phyloP scores from a whole-genome alignment of 2,888 invertebrate genomes.

The Andrena chrysosceles region DNA sequence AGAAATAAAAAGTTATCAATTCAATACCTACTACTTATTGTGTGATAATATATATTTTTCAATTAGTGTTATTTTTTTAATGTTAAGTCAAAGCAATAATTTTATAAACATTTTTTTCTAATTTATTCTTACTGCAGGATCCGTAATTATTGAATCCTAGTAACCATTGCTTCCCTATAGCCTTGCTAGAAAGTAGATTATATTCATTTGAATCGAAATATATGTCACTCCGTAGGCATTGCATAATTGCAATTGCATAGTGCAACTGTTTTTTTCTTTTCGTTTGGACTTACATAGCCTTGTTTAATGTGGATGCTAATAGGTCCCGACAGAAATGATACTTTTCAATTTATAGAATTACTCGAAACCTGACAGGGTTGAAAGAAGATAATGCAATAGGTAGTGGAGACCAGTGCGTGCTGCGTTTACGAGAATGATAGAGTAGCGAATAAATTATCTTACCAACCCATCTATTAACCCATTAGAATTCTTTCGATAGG shows the following conservation, averaged over 20 bases:
- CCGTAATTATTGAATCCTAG: too few relatives aligned
- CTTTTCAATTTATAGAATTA: neutral
- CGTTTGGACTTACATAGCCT: neutral
- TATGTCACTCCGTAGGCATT: neutral
- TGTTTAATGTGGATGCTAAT: neutral
- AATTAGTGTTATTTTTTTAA: too few relatives aligned
- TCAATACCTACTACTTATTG: too few relatives aligned
- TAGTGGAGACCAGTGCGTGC: neutral
- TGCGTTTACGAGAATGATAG: neutral
- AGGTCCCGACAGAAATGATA: slow-evolving; percentile 1
- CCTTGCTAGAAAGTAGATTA: too few relatives aligned
- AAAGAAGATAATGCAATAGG: slow-evolving; percentile 1
- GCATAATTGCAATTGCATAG: neutral
- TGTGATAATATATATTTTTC: too few relatives aligned
- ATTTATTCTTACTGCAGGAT: too few relatives aligned
- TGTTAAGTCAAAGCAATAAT: too few relatives aligned
- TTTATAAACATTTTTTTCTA: too few relatives aligned
- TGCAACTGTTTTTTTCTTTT: neutral
- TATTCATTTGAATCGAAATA: too few relatives aligned
- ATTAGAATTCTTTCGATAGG: neutral
- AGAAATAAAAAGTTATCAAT: too few relatives aligned
- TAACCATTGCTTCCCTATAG: too few relatives aligned
- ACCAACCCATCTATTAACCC: neutral
- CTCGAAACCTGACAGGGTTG: neutral
- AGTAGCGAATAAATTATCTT: slow-evolving; percentile 11